Conservation (phyloP, 2,113 vertebrate species). For the Empidonax alnorum region DNA sequence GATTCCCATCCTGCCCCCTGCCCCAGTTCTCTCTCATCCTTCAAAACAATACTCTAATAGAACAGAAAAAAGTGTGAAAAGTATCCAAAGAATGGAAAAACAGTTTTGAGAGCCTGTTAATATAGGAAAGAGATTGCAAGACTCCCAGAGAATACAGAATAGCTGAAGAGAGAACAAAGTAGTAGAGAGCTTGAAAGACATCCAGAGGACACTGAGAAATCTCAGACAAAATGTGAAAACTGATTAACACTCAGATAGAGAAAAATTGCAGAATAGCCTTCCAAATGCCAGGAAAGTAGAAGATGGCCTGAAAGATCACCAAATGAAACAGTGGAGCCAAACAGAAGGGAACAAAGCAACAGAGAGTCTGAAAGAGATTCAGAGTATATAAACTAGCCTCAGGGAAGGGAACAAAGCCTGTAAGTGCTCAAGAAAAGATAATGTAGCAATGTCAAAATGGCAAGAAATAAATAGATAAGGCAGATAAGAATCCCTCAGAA, state of each 20-base stretch:
- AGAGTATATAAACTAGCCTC: background rate
- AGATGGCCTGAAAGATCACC: background rate
- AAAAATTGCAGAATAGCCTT: background rate
- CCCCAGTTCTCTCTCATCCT: background rate
- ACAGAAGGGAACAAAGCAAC: background rate
- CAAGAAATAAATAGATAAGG: background rate
- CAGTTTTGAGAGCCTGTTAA: background rate
- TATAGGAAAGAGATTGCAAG: background rate
- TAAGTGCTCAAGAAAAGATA: background rate
- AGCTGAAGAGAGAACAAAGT: background rate
- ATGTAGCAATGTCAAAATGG: background rate
- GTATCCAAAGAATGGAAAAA: background rate
- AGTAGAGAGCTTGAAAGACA: background rate
- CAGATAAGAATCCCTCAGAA: background rate
- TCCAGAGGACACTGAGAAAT: background rate
- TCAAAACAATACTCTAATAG: background rate
- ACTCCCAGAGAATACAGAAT: background rate
- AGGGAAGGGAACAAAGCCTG: background rate
- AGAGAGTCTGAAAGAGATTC: background rate
- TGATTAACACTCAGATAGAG: background rate
- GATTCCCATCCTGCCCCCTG: background rate
- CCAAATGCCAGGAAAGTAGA: background rate
- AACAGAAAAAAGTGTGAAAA: background rate
- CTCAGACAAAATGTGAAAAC: background rate
- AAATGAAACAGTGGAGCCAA: background rate